These are phyloP conservation scores for Zapus hudsonius DNA, from an alignment of 2,113 vertebrate genomes.

Conservation along the genomic window DNA sequence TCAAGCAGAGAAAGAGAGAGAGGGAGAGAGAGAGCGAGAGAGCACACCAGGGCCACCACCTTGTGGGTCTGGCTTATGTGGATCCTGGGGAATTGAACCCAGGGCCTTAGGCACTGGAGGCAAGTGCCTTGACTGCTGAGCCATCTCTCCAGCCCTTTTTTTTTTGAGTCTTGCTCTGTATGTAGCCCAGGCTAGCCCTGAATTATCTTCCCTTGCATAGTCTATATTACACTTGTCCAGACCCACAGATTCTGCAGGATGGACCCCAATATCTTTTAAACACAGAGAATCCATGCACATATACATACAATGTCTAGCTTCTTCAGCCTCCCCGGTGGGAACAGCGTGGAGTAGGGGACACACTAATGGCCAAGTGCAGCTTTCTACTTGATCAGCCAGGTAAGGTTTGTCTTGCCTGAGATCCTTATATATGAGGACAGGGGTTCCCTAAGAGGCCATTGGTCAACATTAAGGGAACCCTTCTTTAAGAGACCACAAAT, in stretches of 20 bases:
- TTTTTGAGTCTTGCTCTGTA: neutral
- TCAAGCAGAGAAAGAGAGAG: too few relatives aligned
- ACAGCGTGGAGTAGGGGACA: rapidly evolving
- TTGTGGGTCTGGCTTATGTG: too few relatives aligned
- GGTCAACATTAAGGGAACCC: neutral
- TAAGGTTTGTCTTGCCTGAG: neutral
- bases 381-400: rapidly evolving
- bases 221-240: neutral
- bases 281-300: rapidly evolving
- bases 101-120: too few relatives aligned
- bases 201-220: neutral
- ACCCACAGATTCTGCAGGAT: neutral
- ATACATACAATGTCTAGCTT: neutral
- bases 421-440: neutral
- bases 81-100: too few relatives aligned
- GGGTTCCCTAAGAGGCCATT: neutral
- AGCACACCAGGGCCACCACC: too few relatives aligned
- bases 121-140: too few relatives aligned
- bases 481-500: neutral
- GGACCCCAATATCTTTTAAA: neutral
- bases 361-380: neutral
- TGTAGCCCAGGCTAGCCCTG: neutral
- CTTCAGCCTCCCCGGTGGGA: neutral
- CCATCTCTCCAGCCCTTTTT: too few relatives aligned
- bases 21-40: too few relatives aligned